Evolutionary conservation across 1,140 invertebrate species (phyloP).

Genomic region (Calosoma granatense): DNA sequence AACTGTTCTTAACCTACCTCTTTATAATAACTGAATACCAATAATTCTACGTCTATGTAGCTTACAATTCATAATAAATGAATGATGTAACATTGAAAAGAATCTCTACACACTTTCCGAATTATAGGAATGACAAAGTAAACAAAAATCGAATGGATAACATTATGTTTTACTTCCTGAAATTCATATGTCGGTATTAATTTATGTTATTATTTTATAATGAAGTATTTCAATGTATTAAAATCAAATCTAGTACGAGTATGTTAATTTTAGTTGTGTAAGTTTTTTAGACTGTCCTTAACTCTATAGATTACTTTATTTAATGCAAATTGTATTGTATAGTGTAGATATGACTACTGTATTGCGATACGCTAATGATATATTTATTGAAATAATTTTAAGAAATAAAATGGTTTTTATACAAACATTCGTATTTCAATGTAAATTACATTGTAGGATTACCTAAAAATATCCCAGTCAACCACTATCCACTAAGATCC

Average conservation of each 20-base stretch:
- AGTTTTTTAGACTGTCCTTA: conserved; percentile 6
- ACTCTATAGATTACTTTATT: conserved; percentile 6
- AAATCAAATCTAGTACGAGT: neutral
- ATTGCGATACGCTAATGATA: neutral
- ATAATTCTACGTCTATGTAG: no score
- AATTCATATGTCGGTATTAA: neutral
- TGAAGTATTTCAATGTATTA: no score
- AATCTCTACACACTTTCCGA: neutral
- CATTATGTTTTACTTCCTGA: neutral
- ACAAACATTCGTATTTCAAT: neutral
- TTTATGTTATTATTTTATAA: no score
- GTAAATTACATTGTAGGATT: no score
- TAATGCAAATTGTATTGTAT: conserved; percentile 3
- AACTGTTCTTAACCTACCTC: neutral
- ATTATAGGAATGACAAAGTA: neutral
- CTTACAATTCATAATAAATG: no score
- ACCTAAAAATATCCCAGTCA: no score
- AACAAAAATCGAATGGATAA: no score
- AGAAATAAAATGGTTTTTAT: conserved; percentile 3
- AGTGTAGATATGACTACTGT: conserved; percentile 4
- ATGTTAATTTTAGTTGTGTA: neutral
- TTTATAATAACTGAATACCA: neutral
- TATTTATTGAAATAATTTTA: conserved; percentile 7
- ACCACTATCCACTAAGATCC: no score
- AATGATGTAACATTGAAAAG: no score